Conservation (phyloP, 2,797 vertebrate genomes). For the Setipinna tenuifilis region DNA sequence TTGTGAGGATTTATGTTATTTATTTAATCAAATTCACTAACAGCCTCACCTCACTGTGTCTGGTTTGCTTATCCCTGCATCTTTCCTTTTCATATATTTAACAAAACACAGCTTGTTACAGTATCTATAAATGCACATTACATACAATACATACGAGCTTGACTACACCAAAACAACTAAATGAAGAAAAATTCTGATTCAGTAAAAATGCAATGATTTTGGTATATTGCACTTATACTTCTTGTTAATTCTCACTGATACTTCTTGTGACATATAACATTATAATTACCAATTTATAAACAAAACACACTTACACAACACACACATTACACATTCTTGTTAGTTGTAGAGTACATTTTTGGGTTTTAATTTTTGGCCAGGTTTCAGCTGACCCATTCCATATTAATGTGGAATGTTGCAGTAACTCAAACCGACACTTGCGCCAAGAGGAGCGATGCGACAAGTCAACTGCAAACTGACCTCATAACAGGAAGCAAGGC, state of each 20-base stretch:
- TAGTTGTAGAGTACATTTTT: neutral
- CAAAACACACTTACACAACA: too few species aligned
- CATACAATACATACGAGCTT: neutral
- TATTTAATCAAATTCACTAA: neutral
- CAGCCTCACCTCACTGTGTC: neutral
- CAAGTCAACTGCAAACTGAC: conserved; percentile 19
- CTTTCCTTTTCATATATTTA: neutral
- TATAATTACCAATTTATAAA: too few species aligned
- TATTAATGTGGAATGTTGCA: neutral
- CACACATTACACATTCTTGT: too few species aligned
- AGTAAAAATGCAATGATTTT: neutral
- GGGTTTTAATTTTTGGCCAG: conserved; percentile 16
- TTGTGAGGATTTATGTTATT: neutral
- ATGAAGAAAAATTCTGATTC: neutral
- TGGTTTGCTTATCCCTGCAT: neutral
- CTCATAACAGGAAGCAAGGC: neutral
- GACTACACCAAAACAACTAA: neutral
- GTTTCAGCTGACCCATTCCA: conserved; percentile 9
- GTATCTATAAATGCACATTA: neutral
- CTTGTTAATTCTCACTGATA: too few species aligned
- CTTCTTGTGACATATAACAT: too few species aligned
- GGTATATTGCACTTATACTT: neutral
- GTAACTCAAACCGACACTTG: conserved; percentile 9
- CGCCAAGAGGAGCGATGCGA: conserved; percentile 5
- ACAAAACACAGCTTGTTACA: neutral